These are phyloP conservation scores for Smutsia temminckii DNA, from an alignment of 2,797 vertebrate genomes.

Conservation along the genomic window DNA sequence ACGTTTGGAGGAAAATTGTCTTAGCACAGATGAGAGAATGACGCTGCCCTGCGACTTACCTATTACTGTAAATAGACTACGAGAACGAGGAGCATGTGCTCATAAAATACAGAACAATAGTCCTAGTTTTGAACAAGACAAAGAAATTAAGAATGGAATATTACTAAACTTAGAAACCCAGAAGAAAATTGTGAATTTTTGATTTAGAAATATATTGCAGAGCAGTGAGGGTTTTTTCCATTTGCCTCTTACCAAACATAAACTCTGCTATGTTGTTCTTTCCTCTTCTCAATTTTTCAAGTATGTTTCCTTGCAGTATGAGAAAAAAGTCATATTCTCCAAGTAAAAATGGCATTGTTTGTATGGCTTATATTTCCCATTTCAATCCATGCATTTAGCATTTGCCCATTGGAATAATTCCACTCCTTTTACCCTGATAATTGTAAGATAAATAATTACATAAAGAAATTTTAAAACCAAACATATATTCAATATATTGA, in stretches of 20 bases:
- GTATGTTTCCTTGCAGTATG: background rate
- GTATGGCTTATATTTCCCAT: background rate
- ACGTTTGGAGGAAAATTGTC: background rate
- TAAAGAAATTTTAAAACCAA: background rate
- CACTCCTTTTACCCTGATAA: background rate
- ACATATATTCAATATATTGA: background rate
- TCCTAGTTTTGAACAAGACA: slow-evolving; percentile 47
- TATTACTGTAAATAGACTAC: slow-evolving; percentile 51
- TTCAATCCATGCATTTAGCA: background rate
- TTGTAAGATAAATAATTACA: background rate
- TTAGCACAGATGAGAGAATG: background rate
- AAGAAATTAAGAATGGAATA: slow-evolving; percentile 58
- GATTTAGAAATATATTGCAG: slow-evolving; percentile 62
- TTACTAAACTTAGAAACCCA: slow-evolving; percentile 68
- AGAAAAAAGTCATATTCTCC: background rate
- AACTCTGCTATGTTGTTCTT: background rate
- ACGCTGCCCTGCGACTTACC: background rate
- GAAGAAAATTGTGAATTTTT: slow-evolving; percentile 54
- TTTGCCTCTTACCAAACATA: slow-evolving; percentile 26
- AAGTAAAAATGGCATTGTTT: slow-evolving; percentile 5
- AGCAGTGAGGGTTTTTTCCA: background rate
- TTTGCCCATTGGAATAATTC: background rate
- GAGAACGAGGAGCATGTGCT: background rate
- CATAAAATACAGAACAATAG: slow-evolving; percentile 73
- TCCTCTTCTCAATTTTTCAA: background rate